Conservation (phyloP, 2,888 invertebrate genomes). For the Candidula unifasciata region DNA sequence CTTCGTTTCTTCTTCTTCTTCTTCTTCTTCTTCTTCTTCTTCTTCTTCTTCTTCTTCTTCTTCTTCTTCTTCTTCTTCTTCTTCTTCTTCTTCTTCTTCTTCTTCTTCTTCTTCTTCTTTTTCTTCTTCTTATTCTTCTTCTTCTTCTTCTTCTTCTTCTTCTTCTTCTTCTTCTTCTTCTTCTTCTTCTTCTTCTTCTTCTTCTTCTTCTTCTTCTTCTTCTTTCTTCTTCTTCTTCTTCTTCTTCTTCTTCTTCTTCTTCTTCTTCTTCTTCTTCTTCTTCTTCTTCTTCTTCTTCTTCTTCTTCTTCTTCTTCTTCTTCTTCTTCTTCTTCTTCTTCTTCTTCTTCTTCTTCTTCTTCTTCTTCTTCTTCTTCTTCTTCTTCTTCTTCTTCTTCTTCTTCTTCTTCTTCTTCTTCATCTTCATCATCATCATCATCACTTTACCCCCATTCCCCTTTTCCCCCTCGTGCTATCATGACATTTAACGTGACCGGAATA, state of each 20-base stretch:
- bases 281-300: background rate
- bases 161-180: background rate
- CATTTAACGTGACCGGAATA: too few relatives aligned
- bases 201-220: background rate
- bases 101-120: background rate
- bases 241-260: background rate
- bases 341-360: background rate
- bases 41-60: constrained; percentile 8
- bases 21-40: background rate
- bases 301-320: background rate
- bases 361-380: background rate
- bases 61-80: too few relatives aligned
- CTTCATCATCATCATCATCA: too few relatives aligned
- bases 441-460: too few relatives aligned
- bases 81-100: background rate
- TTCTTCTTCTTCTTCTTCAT: too few relatives aligned
- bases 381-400: too few relatives aligned
- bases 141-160: background rate
- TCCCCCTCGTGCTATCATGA: too few relatives aligned
- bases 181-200: background rate
- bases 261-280: background rate
- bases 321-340: background rate
- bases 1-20: too few relatives aligned
- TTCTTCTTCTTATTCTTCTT: background rate
- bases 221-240: background rate